A percentile compares a stretch with the other conserved stretches of the same genome.
These are phyloP conservation scores for Idaea straminata DNA, from an alignment of 2,888 invertebrate species.

Conservation along the genomic window DNA sequence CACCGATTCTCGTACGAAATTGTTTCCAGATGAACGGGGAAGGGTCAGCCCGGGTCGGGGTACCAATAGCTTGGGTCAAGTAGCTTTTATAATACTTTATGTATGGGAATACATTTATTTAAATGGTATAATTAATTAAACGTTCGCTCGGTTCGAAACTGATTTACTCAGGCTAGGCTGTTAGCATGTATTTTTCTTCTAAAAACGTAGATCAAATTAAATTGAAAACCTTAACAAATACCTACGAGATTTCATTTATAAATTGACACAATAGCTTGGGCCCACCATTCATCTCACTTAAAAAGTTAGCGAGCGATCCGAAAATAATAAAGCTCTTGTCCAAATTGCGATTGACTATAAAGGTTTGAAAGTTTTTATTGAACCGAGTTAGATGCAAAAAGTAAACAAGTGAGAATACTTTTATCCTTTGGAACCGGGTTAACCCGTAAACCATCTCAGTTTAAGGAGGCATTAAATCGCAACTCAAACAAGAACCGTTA, in stretches of 20 bases:
- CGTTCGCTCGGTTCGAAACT: neutral
- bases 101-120: constrained; percentile 13
- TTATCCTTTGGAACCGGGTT: constrained; percentile 75
- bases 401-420: constrained; percentile 72
- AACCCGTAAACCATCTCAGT: constrained; percentile 80
- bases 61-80: constrained; percentile 33
- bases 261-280: neutral
- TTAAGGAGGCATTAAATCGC: constrained; percentile 80
- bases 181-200: neutral
- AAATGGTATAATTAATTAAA: constrained; percentile 10
- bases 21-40: constrained; percentile 47
- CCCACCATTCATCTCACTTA: constrained; percentile 31
- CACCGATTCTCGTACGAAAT: constrained; percentile 54
- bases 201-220: neutral
- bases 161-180: neutral
- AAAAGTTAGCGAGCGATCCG: constrained; percentile 26
- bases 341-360: constrained; percentile 56
- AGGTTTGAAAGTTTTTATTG: constrained; percentile 71
- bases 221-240: neutral
- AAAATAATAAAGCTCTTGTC: constrained; percentile 43
- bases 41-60: constrained; percentile 27
- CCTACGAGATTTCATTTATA: neutral
- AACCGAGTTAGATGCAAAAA: constrained; percentile 63
- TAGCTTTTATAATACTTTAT: constrained; percentile 33
- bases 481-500: constrained; percentile 80